phyloP scores from a whole-genome alignment of 2,888 invertebrate species.

The Drosophila rubida region DNA sequence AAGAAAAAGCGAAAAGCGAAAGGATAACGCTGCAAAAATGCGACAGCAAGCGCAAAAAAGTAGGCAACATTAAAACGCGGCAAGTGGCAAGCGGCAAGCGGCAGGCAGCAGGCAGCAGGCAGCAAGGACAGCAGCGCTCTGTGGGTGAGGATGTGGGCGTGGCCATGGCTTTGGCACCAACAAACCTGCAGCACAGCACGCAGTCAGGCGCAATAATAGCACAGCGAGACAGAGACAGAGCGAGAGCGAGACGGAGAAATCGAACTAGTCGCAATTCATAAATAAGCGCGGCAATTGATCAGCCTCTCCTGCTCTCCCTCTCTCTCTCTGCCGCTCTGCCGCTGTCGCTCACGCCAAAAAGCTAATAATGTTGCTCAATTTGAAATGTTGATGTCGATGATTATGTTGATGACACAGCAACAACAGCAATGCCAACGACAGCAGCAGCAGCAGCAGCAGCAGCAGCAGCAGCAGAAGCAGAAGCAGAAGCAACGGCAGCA shows the following conservation, averaged over 20 bases:
- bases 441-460: constrained; percentile 25
- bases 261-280: constrained; percentile 35
- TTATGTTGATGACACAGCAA: constrained; percentile 71
- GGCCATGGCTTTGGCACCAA: constrained; percentile 47
- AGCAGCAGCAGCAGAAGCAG: too few relatives aligned
- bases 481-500: constrained; percentile 14
- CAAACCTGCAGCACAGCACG: constrained; percentile 21
- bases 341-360: constrained; percentile 1
- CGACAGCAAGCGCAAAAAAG: constrained; percentile 35
- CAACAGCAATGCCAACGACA: constrained; percentile 36
- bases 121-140: constrained; percentile 18
- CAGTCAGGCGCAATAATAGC: constrained; percentile 8
- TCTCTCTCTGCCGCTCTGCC: neutral
- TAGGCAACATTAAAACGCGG: constrained; percentile 45
- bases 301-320: constrained; percentile 21
- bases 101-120: neutral
- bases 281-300: constrained; percentile 63
- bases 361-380: constrained; percentile 72
- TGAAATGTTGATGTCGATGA: constrained; percentile 74
- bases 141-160: constrained; percentile 2
- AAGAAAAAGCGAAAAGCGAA: constrained; percentile 24
- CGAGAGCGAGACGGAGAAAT: constrained; percentile 20
- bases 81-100: constrained; percentile 21
- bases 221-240: neutral
- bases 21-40: constrained; percentile 51